A percentile compares a stretch with the other conserved stretches of the same genome.
phyloP scores from a whole-genome alignment of 2,113 vertebrate species.

The Andinoacara biseriatus region DNA sequence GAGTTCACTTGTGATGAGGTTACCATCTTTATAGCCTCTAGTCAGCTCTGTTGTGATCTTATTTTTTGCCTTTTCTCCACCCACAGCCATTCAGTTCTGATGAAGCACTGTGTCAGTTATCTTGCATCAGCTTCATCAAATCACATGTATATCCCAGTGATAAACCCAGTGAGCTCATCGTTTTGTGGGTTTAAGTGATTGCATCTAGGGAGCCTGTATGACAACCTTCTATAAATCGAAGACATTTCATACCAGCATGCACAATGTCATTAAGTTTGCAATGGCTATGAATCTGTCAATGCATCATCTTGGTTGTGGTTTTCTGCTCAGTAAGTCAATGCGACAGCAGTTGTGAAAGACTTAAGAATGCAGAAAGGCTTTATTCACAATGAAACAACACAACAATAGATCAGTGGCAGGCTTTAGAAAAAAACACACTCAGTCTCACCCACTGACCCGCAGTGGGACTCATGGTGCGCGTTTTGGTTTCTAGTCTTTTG shows the following conservation, averaged over 20 bases:
- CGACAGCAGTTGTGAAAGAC: not conserved
- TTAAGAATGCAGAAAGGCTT: constrained; percentile 33
- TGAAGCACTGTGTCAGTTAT: not conserved
- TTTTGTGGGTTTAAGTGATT: accelerated
- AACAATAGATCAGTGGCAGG: constrained; percentile 19
- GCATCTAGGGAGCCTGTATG: not conserved
- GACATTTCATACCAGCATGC: not conserved
- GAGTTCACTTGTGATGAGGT: too few species aligned
- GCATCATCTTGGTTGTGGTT: not conserved
- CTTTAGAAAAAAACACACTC: constrained; percentile 31
- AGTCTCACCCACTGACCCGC: constrained; percentile 67
- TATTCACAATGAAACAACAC: constrained; percentile 42
- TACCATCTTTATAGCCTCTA: too few species aligned
- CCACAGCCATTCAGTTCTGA: not conserved
- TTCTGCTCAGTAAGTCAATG: not conserved
- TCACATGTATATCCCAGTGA: not conserved
- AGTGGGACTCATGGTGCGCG: constrained; percentile 37
- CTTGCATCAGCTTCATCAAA: not conserved
- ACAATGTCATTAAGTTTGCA: not conserved
- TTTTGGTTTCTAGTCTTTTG: constrained; percentile 39
- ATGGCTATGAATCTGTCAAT: not conserved
- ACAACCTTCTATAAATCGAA: not conserved
- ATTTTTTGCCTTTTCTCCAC: not conserved
- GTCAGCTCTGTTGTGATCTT: too few species aligned
- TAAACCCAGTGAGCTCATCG: not conserved